These are phyloP conservation scores for Eulimnadia texana DNA, from an alignment of 1,140 invertebrate species.

Conservation along the genomic window DNA sequence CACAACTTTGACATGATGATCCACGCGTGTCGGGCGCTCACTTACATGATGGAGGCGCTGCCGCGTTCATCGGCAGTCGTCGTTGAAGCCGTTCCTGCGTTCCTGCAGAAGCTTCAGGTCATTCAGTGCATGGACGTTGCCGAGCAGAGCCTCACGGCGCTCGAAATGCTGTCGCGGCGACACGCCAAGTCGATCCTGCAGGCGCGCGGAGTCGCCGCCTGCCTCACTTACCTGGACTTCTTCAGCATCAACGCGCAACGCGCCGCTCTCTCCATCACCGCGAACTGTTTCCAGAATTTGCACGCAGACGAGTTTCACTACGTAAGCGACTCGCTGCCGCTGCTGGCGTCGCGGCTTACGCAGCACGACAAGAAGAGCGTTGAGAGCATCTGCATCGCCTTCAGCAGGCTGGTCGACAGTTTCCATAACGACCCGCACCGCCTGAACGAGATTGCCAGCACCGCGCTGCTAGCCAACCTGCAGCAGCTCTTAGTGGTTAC, in stretches of 20 bases:
- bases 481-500: constrained; percentile 86
- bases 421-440: constrained; percentile 81
- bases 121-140: constrained; percentile 99
- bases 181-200: constrained; percentile 93
- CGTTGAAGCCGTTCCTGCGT: constrained; percentile 90
- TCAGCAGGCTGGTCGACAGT: constrained; percentile 89
- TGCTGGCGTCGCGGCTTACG: constrained; percentile 70
- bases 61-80: constrained; percentile 91
- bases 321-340: constrained; percentile 69
- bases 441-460: constrained; percentile 87
- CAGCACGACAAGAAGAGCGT: constrained; percentile 97
- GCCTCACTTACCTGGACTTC: constrained; percentile 91
- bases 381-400: constrained; percentile 90
- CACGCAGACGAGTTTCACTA: constrained; percentile 85
- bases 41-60: constrained; percentile 98
- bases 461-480: constrained; percentile 78
- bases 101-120: constrained; percentile 87
- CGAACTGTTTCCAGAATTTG: constrained; percentile 92
- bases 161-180: constrained; percentile 90
- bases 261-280: constrained; percentile 83
- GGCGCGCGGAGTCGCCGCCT: constrained; percentile 83
- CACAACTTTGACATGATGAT: constrained; percentile 99
- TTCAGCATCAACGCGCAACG: constrained; percentile 93
- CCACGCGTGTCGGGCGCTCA: constrained; percentile 91
- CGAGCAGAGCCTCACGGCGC: constrained; percentile 86